Evolutionary conservation across 2,113 vertebrate species (phyloP).

Genomic region (Lanius collurio): DNA sequence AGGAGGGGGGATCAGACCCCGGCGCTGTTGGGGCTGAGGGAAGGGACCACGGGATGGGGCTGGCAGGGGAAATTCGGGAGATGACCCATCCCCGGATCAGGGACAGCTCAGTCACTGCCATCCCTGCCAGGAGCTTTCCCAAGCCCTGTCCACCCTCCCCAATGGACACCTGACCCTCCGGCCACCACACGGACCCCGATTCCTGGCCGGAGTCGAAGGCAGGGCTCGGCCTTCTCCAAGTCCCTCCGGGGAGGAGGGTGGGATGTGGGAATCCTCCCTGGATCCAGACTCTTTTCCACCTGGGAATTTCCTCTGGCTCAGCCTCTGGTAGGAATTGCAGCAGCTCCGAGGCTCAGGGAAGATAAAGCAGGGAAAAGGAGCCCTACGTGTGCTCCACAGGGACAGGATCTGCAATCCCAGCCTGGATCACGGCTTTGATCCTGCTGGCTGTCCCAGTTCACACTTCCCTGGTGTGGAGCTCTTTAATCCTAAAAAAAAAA

Average conservation of each 20-base stretch:
- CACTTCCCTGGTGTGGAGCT: background rate
- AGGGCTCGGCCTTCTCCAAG: background rate
- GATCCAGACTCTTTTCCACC: background rate
- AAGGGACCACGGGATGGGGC: background rate
- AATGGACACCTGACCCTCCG: background rate
- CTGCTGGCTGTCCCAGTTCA: background rate
- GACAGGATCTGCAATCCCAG: background rate
- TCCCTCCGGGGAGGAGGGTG: background rate
- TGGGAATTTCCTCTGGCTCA: background rate
- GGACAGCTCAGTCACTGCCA: too few relatives aligned
- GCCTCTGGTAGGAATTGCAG: background rate
- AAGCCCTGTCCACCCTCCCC: background rate
- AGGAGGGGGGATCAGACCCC: accelerated
- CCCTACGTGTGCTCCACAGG: accelerated
- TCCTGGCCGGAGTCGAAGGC: background rate
- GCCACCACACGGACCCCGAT: accelerated
- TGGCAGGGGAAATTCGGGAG: background rate
- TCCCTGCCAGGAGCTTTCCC: background rate
- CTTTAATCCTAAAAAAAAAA: background rate
- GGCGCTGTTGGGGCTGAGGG: background rate
- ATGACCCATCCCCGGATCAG: background rate
- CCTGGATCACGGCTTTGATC: background rate
- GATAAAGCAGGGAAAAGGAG: background rate
- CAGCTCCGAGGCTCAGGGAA: background rate
- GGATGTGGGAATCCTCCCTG: background rate